Evolutionary conservation across 1,140 invertebrate genomes (phyloP), one percentile per base, ranked within the genome.

Genomic region (Musca domestica): DNA sequence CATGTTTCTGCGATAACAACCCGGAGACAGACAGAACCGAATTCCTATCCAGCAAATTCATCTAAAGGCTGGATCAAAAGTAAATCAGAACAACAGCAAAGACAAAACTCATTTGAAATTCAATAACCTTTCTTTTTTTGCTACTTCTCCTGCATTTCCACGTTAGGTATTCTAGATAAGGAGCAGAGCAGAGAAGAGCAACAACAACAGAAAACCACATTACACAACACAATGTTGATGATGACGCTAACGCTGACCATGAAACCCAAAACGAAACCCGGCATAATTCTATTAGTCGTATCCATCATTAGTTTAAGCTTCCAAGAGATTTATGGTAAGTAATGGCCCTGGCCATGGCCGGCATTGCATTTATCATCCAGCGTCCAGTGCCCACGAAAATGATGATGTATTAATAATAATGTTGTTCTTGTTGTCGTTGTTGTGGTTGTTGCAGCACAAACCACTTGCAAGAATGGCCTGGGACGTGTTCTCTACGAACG

Each of bases 401-500:
- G 34, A 41, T 41, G 34, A 41, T 41, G 34, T 41, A 41, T 41
- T 41, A 41, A 41, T 41, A 41, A 41, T 41, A 41, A 41, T 41
- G 34, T 41, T 41, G 19, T 52, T 52, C 10, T 6, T 54, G n/a
- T 54, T 54, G 14, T 19, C 14, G 22, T 61, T 30, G 22, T 9
- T 10, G 5, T 58, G 34, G 4, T 20, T 15, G 27, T 15, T 61
- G 0, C 46, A 81, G 78, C 76, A 58, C 93, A 95, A 89, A 95
- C 92, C 71, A 93, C 92, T 66, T 95, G 94, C 79, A 95, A 95
- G 77, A 91, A 93, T 82, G 93, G 93, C 48, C 85, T 89, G 72
- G 94, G 94, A 19, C 87, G 92, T 75, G 88, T 95, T 17, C 90
- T 93, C 80, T 95, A 95, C 74, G 94, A 95, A 83, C 87, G 93